Base-by-base conservation (phyloP, 1,140 invertebrate genomes). In the Pinna nobilis region DNA sequence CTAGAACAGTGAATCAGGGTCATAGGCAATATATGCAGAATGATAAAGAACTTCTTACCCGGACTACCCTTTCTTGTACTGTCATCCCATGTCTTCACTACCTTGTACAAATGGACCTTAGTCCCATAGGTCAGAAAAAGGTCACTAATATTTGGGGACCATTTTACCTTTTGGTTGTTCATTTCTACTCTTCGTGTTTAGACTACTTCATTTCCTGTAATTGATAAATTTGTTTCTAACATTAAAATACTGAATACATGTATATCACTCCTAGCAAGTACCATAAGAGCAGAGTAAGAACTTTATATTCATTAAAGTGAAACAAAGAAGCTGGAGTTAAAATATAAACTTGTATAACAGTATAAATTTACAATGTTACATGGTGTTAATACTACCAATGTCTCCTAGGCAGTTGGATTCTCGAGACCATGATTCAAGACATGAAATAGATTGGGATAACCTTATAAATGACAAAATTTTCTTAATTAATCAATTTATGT, bases 111-210 rank as follows among this genome's bases (percentile, higher is more conserved):
- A 41, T 70, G 65, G 18, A 81, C 70, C 13, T 76, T 71, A 15
- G 77, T 70, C 20, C 80, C 72, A 60, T 55, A 77, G 20, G 69
- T 81, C n/a, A 79, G 61, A 61, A 77, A 81, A 33, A 69, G 55
- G 55, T 77, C 69, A 5, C 69, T 69, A 20, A 77, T 59, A 13
- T 64, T 72, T 25, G 80, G 80, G 4, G 80, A 81, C 80, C 80
- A 81, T 39, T 77, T 30, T 18, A 81, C 67, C 13, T 79, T 70
- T 30, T 49, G 41, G 28, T 53, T 44, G 59, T 41, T 59, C 70
- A 66, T 66, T n/a, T 28, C 32, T 37, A 53, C 51, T 53, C 32
- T n/a, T n/a, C n/a, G n/a, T n/a, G n/a, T n/a, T n/a, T n/a, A n/a
- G n/a, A n/a, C n/a, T n/a, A n/a, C n/a, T n/a, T n/a, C n/a, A n/a